Conservation (phyloP, 2,888 invertebrate species). For the Galerucella pusilla region DNA sequence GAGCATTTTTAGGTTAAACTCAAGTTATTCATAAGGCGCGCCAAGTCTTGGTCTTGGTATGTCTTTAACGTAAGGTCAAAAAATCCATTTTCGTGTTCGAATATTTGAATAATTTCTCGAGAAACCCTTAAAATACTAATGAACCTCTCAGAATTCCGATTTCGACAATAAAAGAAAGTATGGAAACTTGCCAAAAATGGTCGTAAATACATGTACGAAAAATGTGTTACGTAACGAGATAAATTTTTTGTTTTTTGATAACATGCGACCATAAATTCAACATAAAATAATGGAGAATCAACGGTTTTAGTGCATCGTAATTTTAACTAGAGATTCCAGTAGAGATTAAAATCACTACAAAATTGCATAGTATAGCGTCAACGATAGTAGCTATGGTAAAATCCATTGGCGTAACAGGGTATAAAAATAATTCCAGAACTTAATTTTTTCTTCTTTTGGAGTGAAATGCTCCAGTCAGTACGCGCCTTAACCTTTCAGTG, state of each 20-base stretch:
- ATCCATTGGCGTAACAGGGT: too few relatives aligned
- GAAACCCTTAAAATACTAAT: not conserved
- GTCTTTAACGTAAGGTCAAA: not conserved
- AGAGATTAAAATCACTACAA: too few relatives aligned
- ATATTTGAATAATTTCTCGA: not conserved
- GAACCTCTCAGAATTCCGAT: not conserved
- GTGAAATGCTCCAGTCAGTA: too few relatives aligned
- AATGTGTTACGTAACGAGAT: not conserved
- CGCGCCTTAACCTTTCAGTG: too few relatives aligned
- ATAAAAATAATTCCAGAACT: too few relatives aligned
- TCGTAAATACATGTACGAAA: not conserved
- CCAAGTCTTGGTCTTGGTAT: not conserved
- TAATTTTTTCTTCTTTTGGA: too few relatives aligned
- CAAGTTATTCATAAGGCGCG: not conserved
- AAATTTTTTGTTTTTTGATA: not conserved
- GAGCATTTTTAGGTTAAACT: not conserved
- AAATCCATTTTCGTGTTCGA: not conserved
- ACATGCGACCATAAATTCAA: not conserved
- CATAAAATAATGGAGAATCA: not conserved
- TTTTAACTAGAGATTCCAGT: too few relatives aligned
- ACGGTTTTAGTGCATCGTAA: too few relatives aligned
- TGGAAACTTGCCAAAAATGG: conserved; percentile 9
- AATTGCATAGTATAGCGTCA: too few relatives aligned
- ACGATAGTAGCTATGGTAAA: too few relatives aligned
- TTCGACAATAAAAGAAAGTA: not conserved